These are phyloP conservation scores for Anodontia alba DNA, from an alignment of 2,888 invertebrate genomes.

Conservation along the genomic window DNA sequence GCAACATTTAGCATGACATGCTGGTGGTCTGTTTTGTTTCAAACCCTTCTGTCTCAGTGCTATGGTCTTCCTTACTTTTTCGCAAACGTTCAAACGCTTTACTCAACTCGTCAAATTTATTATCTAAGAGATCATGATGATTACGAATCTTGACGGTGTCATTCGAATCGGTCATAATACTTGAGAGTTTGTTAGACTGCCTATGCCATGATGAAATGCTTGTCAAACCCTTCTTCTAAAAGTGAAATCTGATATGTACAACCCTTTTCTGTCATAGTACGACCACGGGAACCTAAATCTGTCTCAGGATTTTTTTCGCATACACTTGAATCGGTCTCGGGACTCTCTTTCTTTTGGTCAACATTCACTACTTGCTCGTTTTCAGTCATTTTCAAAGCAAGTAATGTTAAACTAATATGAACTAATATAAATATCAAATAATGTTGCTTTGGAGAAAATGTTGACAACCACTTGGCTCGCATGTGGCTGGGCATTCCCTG, in stretches of 20 bases:
- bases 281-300: not conserved
- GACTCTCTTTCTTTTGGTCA: not conserved
- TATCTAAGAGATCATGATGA: too few species aligned
- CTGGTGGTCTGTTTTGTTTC: slow-evolving; percentile 11
- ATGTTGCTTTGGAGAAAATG: not conserved
- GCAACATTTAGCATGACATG: slow-evolving; percentile 2
- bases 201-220: not conserved
- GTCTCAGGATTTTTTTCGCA: not conserved
- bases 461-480: not conserved
- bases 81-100: too few species aligned
- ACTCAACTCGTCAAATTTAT: too few species aligned
- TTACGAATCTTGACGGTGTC: too few species aligned
- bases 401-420: not conserved
- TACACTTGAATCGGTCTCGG: not conserved
- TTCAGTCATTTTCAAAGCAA: not conserved
- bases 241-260: not conserved
- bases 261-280: not conserved
- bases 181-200: too few species aligned
- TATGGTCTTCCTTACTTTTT: too few species aligned
- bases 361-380: not conserved
- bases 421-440: not conserved
- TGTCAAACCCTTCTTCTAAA: not conserved
- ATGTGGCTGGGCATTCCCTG: slow-evolving; percentile 25
- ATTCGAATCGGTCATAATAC: too few species aligned
- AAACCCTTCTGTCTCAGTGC: not conserved